phyloP scores from a whole-genome alignment of 2,797 vertebrate genomes.

The Rallus crepitans region DNA sequence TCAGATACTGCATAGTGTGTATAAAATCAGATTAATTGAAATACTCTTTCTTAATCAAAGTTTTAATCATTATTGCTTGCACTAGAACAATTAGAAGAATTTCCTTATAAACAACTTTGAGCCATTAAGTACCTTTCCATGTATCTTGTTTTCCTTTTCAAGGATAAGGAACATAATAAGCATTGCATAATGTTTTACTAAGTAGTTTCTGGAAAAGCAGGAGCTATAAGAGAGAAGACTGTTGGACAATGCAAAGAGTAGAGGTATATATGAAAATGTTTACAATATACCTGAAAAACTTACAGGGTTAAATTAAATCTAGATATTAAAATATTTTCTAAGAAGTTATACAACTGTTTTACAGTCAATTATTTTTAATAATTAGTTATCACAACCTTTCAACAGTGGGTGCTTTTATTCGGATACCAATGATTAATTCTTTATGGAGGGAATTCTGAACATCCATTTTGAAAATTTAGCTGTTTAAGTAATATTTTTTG shows the following conservation, averaged over 20 bases:
- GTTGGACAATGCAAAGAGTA: background rate
- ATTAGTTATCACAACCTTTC: background rate
- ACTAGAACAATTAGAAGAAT: background rate
- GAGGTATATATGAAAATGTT: background rate
- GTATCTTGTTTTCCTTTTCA: background rate
- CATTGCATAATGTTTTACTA: background rate
- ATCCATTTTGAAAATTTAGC: background rate
- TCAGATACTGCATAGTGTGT: background rate
- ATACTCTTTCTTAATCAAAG: slow-evolving; percentile 27
- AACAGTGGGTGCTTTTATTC: fast-evolving
- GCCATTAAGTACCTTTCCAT: background rate
- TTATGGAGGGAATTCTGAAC: background rate
- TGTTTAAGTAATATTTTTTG: background rate
- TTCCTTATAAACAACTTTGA: background rate
- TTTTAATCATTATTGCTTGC: background rate
- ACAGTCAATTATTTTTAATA: background rate
- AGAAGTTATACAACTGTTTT: background rate
- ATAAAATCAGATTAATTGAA: slow-evolving; percentile 1
- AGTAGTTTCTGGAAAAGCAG: background rate
- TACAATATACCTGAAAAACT: background rate
- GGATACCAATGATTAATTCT: background rate
- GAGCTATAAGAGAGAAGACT: background rate
- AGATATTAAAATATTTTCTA: background rate
- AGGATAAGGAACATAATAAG: background rate
- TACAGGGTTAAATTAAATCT: background rate